phyloP scores from a whole-genome alignment of 2,113 vertebrate species.

The Montifringilla adamsi region DNA sequence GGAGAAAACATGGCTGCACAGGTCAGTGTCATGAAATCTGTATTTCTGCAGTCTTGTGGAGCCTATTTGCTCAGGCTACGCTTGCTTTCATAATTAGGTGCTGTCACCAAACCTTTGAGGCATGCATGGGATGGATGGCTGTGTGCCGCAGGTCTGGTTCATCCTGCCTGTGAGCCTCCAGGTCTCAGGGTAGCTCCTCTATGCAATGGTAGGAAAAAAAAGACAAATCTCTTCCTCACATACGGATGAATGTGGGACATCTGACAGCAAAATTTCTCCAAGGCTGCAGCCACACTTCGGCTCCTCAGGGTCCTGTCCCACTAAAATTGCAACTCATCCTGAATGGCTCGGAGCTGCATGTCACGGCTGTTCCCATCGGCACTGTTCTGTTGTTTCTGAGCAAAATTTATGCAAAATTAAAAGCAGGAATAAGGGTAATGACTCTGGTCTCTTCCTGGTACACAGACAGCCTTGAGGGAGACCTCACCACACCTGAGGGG shows the following conservation, averaged over 20 bases:
- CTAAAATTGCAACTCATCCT: not conserved
- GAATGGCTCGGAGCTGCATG: not conserved
- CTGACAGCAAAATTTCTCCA: not conserved
- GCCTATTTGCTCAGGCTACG: accelerated
- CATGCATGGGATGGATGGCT: no score
- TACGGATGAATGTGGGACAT: accelerated
- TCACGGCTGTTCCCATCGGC: not conserved
- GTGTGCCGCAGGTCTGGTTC: not conserved
- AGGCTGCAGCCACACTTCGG: not conserved
- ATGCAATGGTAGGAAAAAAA: not conserved
- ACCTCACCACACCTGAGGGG: not conserved
- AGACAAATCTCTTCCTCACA: not conserved
- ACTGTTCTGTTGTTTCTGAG: not conserved
- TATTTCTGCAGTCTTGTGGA: not conserved
- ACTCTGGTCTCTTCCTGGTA: not conserved
- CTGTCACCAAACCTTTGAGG: not conserved
- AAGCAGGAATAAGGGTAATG: not conserved
- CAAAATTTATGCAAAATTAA: conserved; percentile 16
- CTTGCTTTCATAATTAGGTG: not conserved
- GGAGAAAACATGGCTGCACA: not conserved
- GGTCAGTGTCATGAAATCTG: not conserved
- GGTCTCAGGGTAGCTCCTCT: not conserved
- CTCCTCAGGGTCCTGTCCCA: not conserved
- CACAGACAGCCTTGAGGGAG: not conserved
- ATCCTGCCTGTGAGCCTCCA: not conserved